phyloP scores from a whole-genome alignment of 2,888 invertebrate genomes.

The Aricia artaxerxes region DNA sequence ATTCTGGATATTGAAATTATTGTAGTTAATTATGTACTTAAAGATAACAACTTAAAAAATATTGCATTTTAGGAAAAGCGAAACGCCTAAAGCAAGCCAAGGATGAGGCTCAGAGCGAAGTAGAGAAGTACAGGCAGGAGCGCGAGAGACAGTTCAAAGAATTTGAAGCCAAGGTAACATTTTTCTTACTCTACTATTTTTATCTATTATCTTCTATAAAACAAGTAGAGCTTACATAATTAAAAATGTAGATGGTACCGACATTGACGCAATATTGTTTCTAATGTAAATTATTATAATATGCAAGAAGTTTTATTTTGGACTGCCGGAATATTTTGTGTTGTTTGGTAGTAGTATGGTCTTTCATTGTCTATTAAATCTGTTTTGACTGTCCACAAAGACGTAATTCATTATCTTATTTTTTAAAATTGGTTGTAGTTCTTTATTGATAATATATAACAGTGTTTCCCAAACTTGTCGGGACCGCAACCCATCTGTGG shows the following conservation, averaged over 20 bases:
- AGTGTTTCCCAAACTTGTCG: too few species aligned
- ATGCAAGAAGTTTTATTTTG: background rate
- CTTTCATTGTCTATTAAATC: background rate
- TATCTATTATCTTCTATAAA: background rate
- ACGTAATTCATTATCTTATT: background rate
- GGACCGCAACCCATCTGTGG: too few species aligned
- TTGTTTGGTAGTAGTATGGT: background rate
- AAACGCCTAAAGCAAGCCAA: slow-evolving; percentile 99
- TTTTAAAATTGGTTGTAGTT: background rate
- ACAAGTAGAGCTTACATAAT: background rate
- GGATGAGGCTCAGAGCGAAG: slow-evolving; percentile 99
- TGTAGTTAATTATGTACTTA: background rate
- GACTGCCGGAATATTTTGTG: background rate
- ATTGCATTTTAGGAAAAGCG: slow-evolving; percentile 90
- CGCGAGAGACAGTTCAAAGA: slow-evolving; percentile 95
- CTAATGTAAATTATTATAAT: too few species aligned
- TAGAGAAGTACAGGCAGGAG: slow-evolving; percentile 97
- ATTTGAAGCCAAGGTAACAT: slow-evolving; percentile 92
- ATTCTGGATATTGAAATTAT: background rate
- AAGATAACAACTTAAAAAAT: background rate
- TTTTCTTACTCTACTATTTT: slow-evolving; percentile 2
- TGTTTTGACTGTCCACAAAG: background rate
- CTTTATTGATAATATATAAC: background rate
- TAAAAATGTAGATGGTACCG: background rate
- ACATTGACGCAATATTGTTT: too few species aligned